Percentiles rank a stretch among this genome's conserved stretches.
These are phyloP conservation scores for Chrysolina haemoptera DNA, from an alignment of 2,888 invertebrate genomes.

Conservation along the genomic window DNA sequence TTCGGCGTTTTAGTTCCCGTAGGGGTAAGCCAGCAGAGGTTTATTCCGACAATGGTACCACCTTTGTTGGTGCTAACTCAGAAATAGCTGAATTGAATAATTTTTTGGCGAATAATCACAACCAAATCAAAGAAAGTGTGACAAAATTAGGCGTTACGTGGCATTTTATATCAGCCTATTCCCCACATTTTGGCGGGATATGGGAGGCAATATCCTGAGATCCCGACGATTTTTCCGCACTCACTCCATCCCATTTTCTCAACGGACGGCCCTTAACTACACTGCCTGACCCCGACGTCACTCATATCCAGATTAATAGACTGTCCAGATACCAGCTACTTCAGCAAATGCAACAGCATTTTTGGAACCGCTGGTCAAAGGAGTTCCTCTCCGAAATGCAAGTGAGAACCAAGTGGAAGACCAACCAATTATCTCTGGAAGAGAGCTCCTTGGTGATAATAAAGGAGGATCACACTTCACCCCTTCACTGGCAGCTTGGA, in stretches of 20 bases:
- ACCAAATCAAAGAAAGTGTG: neutral
- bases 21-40: slow-evolving; percentile 52
- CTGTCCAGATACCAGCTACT: slow-evolving; percentile 22
- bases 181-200: slow-evolving; percentile 5
- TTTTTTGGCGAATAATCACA: slow-evolving; percentile 17
- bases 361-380: slow-evolving; percentile 20
- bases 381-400: neutral
- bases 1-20: slow-evolving; percentile 53
- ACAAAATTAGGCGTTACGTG: too few species aligned
- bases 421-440: too few species aligned
- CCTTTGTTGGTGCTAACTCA: slow-evolving; percentile 49
- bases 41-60: slow-evolving; percentile 56
- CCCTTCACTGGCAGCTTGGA: too few species aligned
- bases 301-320: neutral
- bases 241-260: slow-evolving; percentile 31
- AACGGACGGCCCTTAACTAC: slow-evolving; percentile 26
- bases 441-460: too few species aligned
- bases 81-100: slow-evolving; percentile 33
- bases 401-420: neutral
- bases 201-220: slow-evolving; percentile 17
- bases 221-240: slow-evolving; percentile 19
- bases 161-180: slow-evolving; percentile 14
- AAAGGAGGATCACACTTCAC: too few species aligned
- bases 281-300: slow-evolving; percentile 16
- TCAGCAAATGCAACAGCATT: slow-evolving; percentile 24